These are phyloP conservation scores for Poecilia velifera DNA, from an alignment of 2,797 vertebrate genomes.

Conservation along the genomic window DNA sequence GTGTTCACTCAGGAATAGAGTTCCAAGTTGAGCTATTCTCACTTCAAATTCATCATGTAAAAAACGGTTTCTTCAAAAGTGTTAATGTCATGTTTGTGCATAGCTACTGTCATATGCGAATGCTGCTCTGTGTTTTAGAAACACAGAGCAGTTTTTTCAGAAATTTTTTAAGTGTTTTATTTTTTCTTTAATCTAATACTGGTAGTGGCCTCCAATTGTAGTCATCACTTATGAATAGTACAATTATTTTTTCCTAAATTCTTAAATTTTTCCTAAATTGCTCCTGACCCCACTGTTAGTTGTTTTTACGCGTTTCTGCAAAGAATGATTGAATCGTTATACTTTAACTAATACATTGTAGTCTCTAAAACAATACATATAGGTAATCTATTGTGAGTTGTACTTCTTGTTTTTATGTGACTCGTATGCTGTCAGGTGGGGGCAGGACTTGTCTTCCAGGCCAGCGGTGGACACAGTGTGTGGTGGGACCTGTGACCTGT, in stretches of 20 bases:
- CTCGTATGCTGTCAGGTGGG: slow-evolving; percentile 64
- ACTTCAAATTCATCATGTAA: too few relatives aligned
- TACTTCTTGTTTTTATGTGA: not conserved
- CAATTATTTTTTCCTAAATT: not conserved
- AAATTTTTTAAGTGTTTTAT: not conserved
- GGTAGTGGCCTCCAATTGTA: not conserved
- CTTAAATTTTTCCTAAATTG: not conserved
- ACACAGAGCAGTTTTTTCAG: not conserved
- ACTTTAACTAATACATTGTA: not conserved
- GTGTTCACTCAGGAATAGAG: too few relatives aligned
- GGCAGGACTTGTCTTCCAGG: slow-evolving; percentile 75
- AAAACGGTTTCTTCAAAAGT: too few relatives aligned
- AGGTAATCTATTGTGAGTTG: not conserved
- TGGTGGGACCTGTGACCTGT: slow-evolving; percentile 79
- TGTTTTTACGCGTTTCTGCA: not conserved
- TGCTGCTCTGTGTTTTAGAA: not conserved
- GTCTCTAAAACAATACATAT: not conserved
- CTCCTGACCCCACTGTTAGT: not conserved
- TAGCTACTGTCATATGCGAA: not conserved
- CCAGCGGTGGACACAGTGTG: slow-evolving; percentile 83
- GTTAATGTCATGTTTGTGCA: not conserved
- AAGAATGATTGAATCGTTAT: not conserved
- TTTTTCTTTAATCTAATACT: not conserved
- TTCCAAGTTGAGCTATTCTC: too few relatives aligned
- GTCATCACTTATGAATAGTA: not conserved